Base-by-base conservation (phyloP, 1,140 invertebrate species). In the Ganaspis sp. region DNA sequence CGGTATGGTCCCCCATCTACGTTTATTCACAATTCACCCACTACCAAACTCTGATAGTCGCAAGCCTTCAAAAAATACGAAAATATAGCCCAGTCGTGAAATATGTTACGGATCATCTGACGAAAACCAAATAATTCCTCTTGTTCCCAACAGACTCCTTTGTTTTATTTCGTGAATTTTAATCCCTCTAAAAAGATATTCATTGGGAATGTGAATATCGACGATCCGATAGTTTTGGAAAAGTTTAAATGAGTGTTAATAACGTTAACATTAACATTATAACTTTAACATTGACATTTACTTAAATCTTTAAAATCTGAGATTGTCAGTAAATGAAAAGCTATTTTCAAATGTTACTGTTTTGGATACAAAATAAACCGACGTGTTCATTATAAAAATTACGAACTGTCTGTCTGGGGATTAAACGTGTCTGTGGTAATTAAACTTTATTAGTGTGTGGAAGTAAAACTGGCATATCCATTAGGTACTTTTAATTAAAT, bases 71-170 rank as follows among this genome's bases (percentile, higher is more conserved):
- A 42, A 76, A 72, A 26, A 54, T 4, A 12, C 3, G 11, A 58
- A 40, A n/a, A 64, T 64, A 58, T 64, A 58, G 34, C 21, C 38
- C 37, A 71, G 69, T 71, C n/a, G 74, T 71, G 54, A 75, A 75
- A 71, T 75, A 75, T 70, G 69, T 75, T 21, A 49, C 64, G 49
- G 26, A 64, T 29, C 38, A 29, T 38, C 26, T 17, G 58, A 23
- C 58, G 26, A 40, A n/a, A 58, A 40, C 21, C 17, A 26, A 73
- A 54, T 73, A 29, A 64, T 64, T 26, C 15, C 58, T 64, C 58
- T n/a, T 64, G 58, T 64, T 64, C 23, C 58, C 58, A 64, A 12
- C 8, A 26, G 58, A 64, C 23, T 64, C 29, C 9, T 64, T 64
- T 29, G n/a, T n/a, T 34, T 29, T n/a, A 12, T 29, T 64, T 29